phyloP scores from a whole-genome alignment of 1,140 invertebrate genomes.

The Polypedilum pembai region DNA sequence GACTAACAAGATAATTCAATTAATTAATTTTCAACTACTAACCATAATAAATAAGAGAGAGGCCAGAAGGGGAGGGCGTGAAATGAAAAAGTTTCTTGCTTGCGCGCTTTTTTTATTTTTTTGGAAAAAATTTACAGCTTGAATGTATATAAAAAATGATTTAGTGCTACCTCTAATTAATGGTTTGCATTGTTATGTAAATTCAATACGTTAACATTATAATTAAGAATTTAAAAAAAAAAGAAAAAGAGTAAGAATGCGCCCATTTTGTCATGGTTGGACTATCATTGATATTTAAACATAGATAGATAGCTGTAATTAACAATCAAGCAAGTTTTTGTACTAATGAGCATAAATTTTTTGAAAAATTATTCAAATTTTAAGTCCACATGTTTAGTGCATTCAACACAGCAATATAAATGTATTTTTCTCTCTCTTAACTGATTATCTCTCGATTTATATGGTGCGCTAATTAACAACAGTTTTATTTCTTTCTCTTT shows the following conservation, averaged over 20 bases:
- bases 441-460: conserved; percentile 6
- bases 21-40: conserved; percentile 18
- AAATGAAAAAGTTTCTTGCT: neutral
- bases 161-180: neutral
- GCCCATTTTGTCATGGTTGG: neutral
- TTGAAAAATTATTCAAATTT: neutral
- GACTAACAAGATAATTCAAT: conserved; percentile 16
- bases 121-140: neutral
- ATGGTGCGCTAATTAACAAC: conserved; percentile 11
- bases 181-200: neutral
- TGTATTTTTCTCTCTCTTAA: neutral
- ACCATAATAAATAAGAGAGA: neutral
- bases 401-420: conserved; percentile 1
- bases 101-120: neutral
- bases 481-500: neutral
- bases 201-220: neutral
- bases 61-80: neutral
- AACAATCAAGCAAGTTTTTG: neutral
- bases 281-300: neutral
- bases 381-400: neutral
- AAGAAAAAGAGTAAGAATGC: neutral
- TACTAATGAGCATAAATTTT: neutral
- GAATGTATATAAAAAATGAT: neutral
- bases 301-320: neutral
- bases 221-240: neutral